Conservation (phyloP, 1,140 invertebrate species). For the Cherax destructor region DNA sequence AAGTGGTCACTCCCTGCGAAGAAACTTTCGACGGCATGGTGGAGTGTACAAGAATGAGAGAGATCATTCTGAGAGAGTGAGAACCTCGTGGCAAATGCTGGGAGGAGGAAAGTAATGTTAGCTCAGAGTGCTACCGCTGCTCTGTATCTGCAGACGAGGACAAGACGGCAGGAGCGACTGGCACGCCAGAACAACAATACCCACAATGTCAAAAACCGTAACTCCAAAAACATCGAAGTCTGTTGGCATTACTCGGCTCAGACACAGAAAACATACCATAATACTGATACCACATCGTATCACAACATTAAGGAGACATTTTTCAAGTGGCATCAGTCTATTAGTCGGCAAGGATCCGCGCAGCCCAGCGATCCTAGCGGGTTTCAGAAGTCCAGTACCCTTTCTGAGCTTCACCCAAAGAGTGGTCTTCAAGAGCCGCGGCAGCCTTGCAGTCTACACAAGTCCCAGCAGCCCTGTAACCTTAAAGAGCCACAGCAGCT, state of each 20-base stretch:
- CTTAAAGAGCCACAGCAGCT: not conserved
- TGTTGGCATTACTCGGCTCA: not conserved
- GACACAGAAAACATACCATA: not conserved
- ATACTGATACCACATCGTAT: not conserved
- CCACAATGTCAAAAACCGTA: conserved; percentile 21
- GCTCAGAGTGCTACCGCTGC: conserved; percentile 47
- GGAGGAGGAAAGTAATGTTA: conserved; percentile 30
- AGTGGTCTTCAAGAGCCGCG: not conserved
- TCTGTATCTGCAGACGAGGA: conserved; percentile 53
- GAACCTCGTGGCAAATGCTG: not conserved
- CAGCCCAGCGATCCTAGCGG: not conserved
- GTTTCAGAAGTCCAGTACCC: not conserved
- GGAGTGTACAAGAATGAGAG: not conserved
- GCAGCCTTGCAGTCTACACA: not conserved
- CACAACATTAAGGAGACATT: not conserved
- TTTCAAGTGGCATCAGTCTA: not conserved
- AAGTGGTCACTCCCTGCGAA: not conserved
- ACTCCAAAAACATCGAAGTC: not conserved
- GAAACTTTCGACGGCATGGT: not conserved
- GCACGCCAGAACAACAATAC: conserved; percentile 15
- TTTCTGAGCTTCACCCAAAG: not conserved
- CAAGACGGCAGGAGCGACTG: conserved; percentile 25
- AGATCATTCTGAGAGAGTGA: not conserved
- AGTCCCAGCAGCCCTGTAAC: not conserved
- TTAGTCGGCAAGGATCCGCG: not conserved